These are phyloP conservation scores for Bombus difficillimus DNA, from an alignment of 1,140 invertebrate species.

Conservation along the genomic window DNA sequence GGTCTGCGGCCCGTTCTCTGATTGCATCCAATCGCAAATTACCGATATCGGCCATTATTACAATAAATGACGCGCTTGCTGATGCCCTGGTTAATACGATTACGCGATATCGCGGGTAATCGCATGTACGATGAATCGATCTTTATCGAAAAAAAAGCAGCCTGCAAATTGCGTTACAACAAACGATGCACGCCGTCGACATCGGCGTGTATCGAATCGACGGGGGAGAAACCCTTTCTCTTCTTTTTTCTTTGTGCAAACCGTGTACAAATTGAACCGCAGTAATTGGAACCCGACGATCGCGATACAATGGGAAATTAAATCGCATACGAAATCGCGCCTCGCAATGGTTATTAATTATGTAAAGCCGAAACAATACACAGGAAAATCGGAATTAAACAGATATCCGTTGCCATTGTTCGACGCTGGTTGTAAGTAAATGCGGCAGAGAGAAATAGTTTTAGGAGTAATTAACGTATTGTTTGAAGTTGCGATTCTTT, in stretches of 20 bases:
- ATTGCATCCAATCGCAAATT: constrained; percentile 15
- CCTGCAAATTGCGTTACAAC: constrained; percentile 16
- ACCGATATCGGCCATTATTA: constrained; percentile 27
- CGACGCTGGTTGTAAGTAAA: neutral
- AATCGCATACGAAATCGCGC: constrained; percentile 18
- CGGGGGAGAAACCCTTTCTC: neutral
- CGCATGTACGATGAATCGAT: constrained; percentile 25
- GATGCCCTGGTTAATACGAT: constrained; percentile 29
- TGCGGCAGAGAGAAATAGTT: neutral
- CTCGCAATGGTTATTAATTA: constrained; percentile 19
- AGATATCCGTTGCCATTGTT: neutral
- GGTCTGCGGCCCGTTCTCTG: neutral
- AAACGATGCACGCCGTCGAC: neutral
- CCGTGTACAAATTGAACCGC: neutral
- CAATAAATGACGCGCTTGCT: constrained; percentile 17
- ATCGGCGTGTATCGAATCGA: neutral
- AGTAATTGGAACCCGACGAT: constrained; percentile 23
- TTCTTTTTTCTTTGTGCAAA: neutral
- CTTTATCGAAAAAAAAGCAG: constrained; percentile 2
- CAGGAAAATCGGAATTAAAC: constrained; percentile 5
- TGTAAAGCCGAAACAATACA: constrained; percentile 4
- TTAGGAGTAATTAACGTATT: neutral
- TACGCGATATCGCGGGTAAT: constrained; percentile 40
- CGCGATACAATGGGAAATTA: constrained; percentile 19
- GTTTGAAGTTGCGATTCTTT: neutral